Percentiles rank a stretch among this genome's conserved stretches.
phyloP scores from a whole-genome alignment of 2,797 vertebrate genomes.

The Pangasius sanitwongsei region DNA sequence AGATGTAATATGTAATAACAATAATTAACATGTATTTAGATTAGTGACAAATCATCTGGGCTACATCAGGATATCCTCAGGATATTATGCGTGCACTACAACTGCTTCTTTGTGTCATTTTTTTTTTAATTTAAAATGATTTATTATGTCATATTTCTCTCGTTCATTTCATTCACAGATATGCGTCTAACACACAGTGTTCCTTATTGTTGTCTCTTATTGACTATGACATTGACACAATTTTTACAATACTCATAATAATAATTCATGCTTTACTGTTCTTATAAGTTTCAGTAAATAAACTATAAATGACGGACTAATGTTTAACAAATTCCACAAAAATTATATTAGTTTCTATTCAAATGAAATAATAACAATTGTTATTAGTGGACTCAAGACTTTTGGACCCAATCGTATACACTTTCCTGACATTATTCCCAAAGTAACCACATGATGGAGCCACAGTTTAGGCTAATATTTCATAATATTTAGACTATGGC shows the following conservation, averaged over 20 bases:
- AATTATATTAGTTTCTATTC: background rate
- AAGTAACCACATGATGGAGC: conserved; percentile 30
- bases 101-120: background rate
- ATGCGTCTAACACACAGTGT: background rate
- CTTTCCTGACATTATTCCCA: background rate
- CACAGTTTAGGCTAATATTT: background rate
- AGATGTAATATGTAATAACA: too few species aligned
- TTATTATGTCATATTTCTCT: background rate
- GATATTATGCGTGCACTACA: background rate
- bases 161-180: background rate
- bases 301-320: background rate
- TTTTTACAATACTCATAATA: background rate
- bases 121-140: background rate
- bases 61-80: background rate
- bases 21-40: background rate
- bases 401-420: background rate
- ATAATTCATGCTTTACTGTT: background rate
- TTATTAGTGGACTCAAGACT: background rate
- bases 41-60: background rate
- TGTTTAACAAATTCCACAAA: background rate
- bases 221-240: background rate
- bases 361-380: background rate
- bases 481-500: background rate
- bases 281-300: background rate
- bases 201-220: background rate